Base-by-base conservation (phyloP, 2,888 invertebrate genomes). In the Pseudeuparius sepicola region DNA sequence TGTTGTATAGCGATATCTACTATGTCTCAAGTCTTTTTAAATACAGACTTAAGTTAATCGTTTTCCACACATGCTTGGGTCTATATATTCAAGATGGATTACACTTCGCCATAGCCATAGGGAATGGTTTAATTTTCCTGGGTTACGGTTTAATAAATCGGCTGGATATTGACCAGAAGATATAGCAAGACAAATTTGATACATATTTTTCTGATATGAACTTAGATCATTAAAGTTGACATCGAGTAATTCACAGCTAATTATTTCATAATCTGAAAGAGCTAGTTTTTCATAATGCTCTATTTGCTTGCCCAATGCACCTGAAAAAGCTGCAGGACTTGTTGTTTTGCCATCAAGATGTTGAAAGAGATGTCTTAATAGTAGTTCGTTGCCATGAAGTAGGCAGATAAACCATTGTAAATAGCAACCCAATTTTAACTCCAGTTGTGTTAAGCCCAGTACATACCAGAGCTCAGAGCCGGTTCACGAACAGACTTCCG, bases 381-480 rank as follows among this genome's bases (percentile, higher is more conserved):
- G 46, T 29, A 47, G 29, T 36, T 50, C 51, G 39, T 49, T 50
- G 17, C 34, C 39, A 35, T 48, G 47, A 3, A 51, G 32, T 23
- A 42, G 28, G 24, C 47, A 51, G 15, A 51, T 34, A 31, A 36
- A 34, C 46, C 46, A 49, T 35, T 51, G 46, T 26, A 51, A 36
- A 9, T 43, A 43, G 30, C 38, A 32, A 11, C 35, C 15, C 10
- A 49, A 26, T 16, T 41, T 14, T 14, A 34, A 31, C 34, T 51
- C 43, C n/a, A n/a, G n/a, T n/a, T n/a, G n/a, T n/a, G n/a, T n/a
- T n/a, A n/a, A n/a, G n/a, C n/a, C n/a, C n/a, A n/a, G n/a, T n/a
- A n/a, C n/a, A n/a, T n/a, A n/a, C n/a, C n/a, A n/a, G n/a, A n/a
- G n/a, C n/a, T n/a, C n/a, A n/a, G n/a, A n/a, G n/a, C n/a, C n/a